phyloP scores from a whole-genome alignment of 2,113 vertebrate genomes.

The Propithecus coquereli region DNA sequence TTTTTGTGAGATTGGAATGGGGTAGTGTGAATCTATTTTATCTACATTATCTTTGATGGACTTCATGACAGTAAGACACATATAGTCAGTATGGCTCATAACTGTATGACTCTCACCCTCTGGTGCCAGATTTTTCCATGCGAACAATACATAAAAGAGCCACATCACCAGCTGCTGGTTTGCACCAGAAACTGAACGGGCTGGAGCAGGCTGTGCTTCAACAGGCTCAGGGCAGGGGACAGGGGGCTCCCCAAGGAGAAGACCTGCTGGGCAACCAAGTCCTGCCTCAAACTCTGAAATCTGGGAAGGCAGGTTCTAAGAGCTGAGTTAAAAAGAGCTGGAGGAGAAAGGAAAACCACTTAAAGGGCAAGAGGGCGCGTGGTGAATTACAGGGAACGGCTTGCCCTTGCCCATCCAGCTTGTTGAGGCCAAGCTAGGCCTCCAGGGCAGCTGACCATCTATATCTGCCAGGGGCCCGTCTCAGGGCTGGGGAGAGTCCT shows the following conservation, averaged over 20 bases:
- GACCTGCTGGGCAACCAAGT: background rate
- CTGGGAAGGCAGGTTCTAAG: background rate
- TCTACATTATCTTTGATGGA: background rate
- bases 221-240: background rate
- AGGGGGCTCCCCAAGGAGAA: fast-evolving
- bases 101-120: background rate
- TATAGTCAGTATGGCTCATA: fast-evolving
- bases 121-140: background rate
- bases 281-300: background rate
- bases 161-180: background rate
- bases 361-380: background rate
- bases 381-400: background rate
- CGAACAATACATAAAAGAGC: background rate
- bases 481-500: background rate
- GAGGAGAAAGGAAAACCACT: background rate
- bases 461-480: background rate
- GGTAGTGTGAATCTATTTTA: background rate
- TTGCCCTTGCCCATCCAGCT: background rate
- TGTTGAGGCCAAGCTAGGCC: background rate
- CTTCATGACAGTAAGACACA: background rate
- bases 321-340: background rate
- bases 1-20: background rate
- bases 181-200: background rate
- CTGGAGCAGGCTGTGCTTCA: background rate
- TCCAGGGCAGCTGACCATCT: background rate